Evolutionary conservation across 2,888 invertebrate genomes (phyloP).

Genomic region (Nipponacmea schrenckii): DNA sequence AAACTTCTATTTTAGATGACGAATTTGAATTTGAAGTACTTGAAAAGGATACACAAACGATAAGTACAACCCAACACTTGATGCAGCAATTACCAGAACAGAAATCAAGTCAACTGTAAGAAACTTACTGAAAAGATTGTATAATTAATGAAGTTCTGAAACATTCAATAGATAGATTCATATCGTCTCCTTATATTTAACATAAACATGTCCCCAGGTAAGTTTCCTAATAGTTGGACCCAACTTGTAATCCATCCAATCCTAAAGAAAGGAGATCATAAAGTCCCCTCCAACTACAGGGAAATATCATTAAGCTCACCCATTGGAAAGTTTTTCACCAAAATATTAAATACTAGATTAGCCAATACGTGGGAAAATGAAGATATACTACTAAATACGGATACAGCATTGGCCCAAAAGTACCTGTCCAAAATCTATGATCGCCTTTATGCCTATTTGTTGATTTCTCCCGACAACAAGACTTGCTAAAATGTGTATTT

Average conservation of each 20-base stretch:
- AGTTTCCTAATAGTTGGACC: constrained; percentile 3
- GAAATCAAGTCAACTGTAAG: not conserved
- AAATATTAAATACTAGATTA: constrained; percentile 10
- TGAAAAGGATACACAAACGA: not conserved
- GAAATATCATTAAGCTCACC: not conserved
- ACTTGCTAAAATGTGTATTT: not conserved
- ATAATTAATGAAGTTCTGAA: constrained; percentile 18
- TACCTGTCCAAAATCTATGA: constrained; percentile 8
- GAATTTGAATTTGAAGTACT: not conserved
- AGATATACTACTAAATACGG: not conserved
- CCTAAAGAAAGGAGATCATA: not conserved
- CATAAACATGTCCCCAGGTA: not conserved
- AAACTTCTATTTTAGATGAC: not conserved
- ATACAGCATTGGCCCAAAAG: constrained; percentile 1
- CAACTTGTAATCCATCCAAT: not conserved
- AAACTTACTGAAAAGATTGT: not conserved
- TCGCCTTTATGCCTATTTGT: not conserved
- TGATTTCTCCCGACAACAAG: not conserved
- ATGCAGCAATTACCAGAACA: not conserved
- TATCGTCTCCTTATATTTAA: not conserved
- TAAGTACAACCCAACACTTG: not conserved
- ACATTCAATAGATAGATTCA: not conserved
- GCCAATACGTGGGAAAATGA: not conserved
- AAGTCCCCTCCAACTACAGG: not conserved
- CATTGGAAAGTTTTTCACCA: not conserved